These are phyloP conservation scores for Drosophila erecta DNA, from an alignment of 1,140 invertebrate genomes.

Conservation along the genomic window DNA sequence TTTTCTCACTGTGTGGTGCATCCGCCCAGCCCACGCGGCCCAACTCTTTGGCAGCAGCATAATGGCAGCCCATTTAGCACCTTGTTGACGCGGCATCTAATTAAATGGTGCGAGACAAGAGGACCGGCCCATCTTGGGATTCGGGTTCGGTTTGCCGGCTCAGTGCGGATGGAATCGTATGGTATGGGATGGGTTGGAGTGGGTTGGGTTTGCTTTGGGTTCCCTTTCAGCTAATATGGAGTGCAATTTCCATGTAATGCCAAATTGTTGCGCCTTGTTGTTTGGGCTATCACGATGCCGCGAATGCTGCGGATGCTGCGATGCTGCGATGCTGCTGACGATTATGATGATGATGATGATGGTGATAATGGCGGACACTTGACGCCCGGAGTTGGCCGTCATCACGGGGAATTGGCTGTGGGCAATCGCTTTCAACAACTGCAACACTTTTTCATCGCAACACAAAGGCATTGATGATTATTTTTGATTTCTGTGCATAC, in stretches of 20 bases:
- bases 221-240: constrained; percentile 51
- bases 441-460: constrained; percentile 65
- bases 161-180: background rate
- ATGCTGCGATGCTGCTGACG: background rate
- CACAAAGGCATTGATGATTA: constrained; percentile 70
- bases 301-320: constrained; percentile 14
- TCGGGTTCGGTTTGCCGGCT: constrained; percentile 13
- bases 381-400: constrained; percentile 27
- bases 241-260: constrained; percentile 77
- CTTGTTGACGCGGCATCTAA: constrained; percentile 83
- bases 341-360: constrained; percentile 38
- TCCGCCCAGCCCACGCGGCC: constrained; percentile 53
- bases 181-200: background rate
- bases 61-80: constrained; percentile 80
- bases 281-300: constrained; percentile 48
- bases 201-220: background rate
- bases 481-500: constrained; percentile 75
- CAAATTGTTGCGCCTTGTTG: constrained; percentile 75
- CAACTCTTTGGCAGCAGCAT: constrained; percentile 31
- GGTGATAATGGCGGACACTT: constrained; percentile 51
- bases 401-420: constrained; percentile 28
- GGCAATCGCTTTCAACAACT: constrained; percentile 48
- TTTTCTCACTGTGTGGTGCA: constrained; percentile 5
- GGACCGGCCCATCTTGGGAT: constrained; percentile 12
- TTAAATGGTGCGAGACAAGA: constrained; percentile 63